Conservation (phyloP, 2,113 vertebrate species). For the Erythrocercus mccallii region DNA sequence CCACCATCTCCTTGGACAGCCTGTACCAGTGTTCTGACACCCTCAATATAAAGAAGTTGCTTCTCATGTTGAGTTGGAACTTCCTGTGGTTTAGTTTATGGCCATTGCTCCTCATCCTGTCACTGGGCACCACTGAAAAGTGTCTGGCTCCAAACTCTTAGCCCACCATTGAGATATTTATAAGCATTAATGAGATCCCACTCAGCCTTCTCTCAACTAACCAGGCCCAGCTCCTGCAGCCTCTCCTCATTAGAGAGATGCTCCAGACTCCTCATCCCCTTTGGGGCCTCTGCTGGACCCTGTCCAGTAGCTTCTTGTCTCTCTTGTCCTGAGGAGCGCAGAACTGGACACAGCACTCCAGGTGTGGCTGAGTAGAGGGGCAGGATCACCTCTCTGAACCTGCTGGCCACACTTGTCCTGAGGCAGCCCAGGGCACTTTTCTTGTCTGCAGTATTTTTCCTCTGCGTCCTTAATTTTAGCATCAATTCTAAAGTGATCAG, state of each 20-base stretch:
- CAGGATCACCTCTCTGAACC: background rate
- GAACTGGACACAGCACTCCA: background rate
- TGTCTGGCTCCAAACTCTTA: background rate
- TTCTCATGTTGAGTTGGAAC: background rate
- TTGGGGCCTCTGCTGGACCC: background rate
- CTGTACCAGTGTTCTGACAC: background rate
- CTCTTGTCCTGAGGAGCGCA: background rate
- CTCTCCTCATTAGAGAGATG: background rate
- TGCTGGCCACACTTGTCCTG: background rate
- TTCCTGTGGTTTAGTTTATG: background rate
- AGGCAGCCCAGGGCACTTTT: background rate
- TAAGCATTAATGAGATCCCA: background rate
- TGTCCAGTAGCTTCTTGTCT: background rate
- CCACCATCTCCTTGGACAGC: background rate
- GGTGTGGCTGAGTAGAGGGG: background rate
- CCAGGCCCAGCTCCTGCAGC: background rate
- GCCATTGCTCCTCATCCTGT: background rate
- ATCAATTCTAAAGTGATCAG: background rate
- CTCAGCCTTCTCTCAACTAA: background rate
- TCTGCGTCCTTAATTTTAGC: background rate
- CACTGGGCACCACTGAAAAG: background rate
- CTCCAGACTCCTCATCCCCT: background rate
- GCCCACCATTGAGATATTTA: background rate
- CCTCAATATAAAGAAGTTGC: background rate
- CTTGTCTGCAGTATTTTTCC: background rate